A percentile compares a stretch with the other conserved stretches of the same genome.
Evolutionary conservation across 2,797 vertebrate genomes (phyloP).

Genomic region (Gallinago solitaria): DNA sequence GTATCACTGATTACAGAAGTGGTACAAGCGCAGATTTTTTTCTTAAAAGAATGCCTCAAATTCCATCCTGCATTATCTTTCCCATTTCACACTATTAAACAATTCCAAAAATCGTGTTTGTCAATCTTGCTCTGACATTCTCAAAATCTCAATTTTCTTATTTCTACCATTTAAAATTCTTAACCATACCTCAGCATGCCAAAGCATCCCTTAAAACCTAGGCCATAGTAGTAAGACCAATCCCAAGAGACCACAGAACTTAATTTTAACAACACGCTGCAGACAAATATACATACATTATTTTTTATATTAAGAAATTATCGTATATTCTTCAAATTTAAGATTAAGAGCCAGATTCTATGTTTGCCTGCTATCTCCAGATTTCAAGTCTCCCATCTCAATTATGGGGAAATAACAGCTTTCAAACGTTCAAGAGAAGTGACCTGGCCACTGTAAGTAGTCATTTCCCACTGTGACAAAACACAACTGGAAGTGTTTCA

Average conservation of each 20-base stretch:
- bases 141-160: neutral
- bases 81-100: neutral
- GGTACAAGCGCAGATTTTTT: neutral
- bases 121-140: neutral
- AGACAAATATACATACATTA: neutral
- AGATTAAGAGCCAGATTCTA: neutral
- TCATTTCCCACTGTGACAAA: neutral
- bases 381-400: neutral
- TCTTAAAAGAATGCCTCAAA: neutral
- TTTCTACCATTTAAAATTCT: neutral
- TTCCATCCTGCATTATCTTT: neutral
- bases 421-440: neutral
- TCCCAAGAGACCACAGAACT: neutral
- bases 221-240: neutral
- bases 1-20: neutral
- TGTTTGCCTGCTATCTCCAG: neutral
- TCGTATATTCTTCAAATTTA: neutral
- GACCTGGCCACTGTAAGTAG: neutral
- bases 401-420: neutral
- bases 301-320: neutral
- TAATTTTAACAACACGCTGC: neutral
- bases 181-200: neutral
- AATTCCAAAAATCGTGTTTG: neutral
- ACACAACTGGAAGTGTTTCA: neutral
- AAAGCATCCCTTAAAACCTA: neutral